phyloP scores from a whole-genome alignment of 1,140 invertebrate genomes.

The Apis florea region DNA sequence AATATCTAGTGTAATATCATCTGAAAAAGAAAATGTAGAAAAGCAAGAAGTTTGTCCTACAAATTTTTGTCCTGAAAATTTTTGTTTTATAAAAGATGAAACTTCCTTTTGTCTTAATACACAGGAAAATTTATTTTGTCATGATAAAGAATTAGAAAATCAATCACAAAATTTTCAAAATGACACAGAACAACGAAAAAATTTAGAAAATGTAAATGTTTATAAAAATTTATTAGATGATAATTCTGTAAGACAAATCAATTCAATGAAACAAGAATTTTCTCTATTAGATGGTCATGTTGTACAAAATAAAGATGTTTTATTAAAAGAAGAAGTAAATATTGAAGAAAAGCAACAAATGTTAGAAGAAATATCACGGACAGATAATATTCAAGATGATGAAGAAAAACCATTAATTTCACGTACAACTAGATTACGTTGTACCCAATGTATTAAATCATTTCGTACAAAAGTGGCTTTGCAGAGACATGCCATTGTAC shows the following conservation, averaged over 20 bases:
- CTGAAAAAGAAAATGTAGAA: slow-evolving; percentile 35
- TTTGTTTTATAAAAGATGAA: slow-evolving; percentile 28
- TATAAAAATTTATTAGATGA: slow-evolving; percentile 34
- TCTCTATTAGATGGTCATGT: slow-evolving; percentile 1
- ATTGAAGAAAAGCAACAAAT: slow-evolving; percentile 4
- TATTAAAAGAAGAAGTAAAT: slow-evolving; percentile 13
- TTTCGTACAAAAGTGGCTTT: slow-evolving; percentile 64
- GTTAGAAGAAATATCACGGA: slow-evolving; percentile 13
- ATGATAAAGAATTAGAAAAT: slow-evolving; percentile 29
- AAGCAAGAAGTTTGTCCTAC: slow-evolving; percentile 39
- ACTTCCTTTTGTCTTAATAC: slow-evolving; percentile 21
- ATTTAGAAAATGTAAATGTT: slow-evolving; percentile 32
- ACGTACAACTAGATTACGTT: slow-evolving; percentile 67
- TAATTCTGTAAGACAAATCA: slow-evolving; percentile 6
- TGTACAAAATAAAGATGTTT: slow-evolving; percentile 4
- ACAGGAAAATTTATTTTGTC: slow-evolving; percentile 28
- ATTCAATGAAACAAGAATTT: slow-evolving; percentile 31
- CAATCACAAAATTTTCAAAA: slow-evolving; percentile 3
- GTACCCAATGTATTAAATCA: slow-evolving; percentile 69
- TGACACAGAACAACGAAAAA: neutral
- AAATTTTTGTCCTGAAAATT: slow-evolving; percentile 38
- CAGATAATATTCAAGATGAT: slow-evolving; percentile 59
- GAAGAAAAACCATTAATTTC: slow-evolving; percentile 70
- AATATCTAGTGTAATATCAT: slow-evolving; percentile 37
- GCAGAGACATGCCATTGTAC: slow-evolving; percentile 66